Evolutionary conservation across 2,888 invertebrate species (phyloP).

Genomic region (Osedax fenrisi): DNA sequence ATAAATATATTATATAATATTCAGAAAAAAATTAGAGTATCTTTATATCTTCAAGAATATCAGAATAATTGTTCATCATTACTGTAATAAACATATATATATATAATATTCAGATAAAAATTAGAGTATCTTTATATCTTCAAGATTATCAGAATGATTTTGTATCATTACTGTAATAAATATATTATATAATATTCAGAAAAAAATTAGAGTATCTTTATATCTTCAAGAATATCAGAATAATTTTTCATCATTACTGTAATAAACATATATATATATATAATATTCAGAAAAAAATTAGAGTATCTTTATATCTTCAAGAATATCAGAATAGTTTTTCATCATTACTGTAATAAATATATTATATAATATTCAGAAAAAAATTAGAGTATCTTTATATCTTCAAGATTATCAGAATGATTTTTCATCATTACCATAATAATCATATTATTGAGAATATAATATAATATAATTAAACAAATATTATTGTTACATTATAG

Average conservation of each 20-base stretch:
- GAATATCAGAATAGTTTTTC: background rate
- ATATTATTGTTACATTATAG: too few relatives aligned
- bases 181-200: background rate
- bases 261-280: background rate
- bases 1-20: background rate
- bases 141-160: background rate
- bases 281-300: constrained; percentile 20
- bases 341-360: background rate
- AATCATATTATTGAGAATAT: background rate
- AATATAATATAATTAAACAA: background rate
- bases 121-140: background rate
- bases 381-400: background rate
- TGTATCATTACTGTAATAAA: background rate
- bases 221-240: background rate
- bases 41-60: background rate
- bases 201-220: background rate
- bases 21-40: background rate
- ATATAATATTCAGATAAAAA: background rate
- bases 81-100: background rate
- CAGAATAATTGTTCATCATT: background rate
- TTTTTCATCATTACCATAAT: background rate
- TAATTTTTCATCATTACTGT: background rate
- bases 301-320: constrained; percentile 15
- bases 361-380: background rate
- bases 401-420: background rate